Conservation (phyloP, 2,797 vertebrate genomes). For the Anableps anableps region DNA sequence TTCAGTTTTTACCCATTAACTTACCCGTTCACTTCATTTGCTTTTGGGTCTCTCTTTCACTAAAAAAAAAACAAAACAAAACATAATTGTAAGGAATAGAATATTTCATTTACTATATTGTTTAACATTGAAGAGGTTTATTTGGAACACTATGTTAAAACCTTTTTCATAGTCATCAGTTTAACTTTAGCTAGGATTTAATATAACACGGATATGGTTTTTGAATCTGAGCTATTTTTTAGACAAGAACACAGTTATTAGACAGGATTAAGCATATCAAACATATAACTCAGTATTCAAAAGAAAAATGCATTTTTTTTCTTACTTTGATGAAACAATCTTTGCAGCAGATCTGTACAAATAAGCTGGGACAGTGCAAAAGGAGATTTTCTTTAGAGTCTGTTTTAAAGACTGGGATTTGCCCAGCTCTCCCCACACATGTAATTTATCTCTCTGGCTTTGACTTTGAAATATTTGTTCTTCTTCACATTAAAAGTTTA, state of each 20-base stretch:
- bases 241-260: background rate
- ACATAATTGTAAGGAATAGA: no score
- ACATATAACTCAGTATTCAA: background rate
- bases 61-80: no score
- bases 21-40: no score
- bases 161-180: no score
- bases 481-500: background rate
- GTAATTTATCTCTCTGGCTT: background rate
- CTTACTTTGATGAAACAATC: background rate
- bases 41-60: no score
- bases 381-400: background rate
- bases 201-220: background rate
- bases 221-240: background rate
- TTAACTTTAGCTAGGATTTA: background rate
- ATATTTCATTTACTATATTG: no score
- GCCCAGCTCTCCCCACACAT: no score
- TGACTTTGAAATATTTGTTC: background rate
- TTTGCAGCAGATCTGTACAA: background rate
- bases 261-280: background rate
- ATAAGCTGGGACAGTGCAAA: background rate
- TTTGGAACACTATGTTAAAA: no score
- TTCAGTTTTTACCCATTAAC: no score
- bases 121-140: no score
- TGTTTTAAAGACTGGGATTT: no score
- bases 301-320: background rate